Base-by-base conservation (phyloP, 2,888 invertebrate species). In the Pristionchus entomophagus region DNA sequence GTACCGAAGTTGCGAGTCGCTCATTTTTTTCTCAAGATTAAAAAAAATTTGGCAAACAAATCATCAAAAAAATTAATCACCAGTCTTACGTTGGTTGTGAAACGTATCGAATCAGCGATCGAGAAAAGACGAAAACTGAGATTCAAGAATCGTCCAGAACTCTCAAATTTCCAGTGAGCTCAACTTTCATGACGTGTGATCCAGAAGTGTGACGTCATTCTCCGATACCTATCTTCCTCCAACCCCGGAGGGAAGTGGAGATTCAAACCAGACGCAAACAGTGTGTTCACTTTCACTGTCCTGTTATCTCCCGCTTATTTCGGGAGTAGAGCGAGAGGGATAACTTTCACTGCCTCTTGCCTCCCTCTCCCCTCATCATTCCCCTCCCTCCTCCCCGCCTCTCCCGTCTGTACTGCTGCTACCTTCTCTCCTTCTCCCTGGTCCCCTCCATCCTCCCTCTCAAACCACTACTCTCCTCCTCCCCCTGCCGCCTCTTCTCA, bases 341-440 rank as follows among this genome's bases (percentile, higher is more conserved):
- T 41, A 73, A 73, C 73, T 73, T 73, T 73, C 73, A 73, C 73
- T 73, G 73, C 26, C 26, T 41, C 73, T 26, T 17, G 12, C 32
- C 73, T 32, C 45, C 69, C 41, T 22, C 65, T 59, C 59, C 29
- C 29, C 65, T 19, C 65, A 35, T 69, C 65, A 4, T 38, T 22
- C 65, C 26, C 59, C 59, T 29, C 59, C n/a, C 59, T 8, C n/a
- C 29, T 29, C 29, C 59, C 5, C 22, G 4, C 59, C 59, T 53
- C 5, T 5, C 26, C n/a, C 29, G 29, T 14, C 59, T 29, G n/a
- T n/a, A n/a, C n/a, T n/a, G n/a, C n/a, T 14, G n/a, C 59, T n/a
- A 12, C 38, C 38, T 19, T 22, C 22, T 19, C 35, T 0, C 35
- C 35, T 4, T 17, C 35, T 17, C 17, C 6, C 35, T 17, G 32